Base-by-base conservation (phyloP, 2,888 invertebrate species). In the Pristionchus japonicus region DNA sequence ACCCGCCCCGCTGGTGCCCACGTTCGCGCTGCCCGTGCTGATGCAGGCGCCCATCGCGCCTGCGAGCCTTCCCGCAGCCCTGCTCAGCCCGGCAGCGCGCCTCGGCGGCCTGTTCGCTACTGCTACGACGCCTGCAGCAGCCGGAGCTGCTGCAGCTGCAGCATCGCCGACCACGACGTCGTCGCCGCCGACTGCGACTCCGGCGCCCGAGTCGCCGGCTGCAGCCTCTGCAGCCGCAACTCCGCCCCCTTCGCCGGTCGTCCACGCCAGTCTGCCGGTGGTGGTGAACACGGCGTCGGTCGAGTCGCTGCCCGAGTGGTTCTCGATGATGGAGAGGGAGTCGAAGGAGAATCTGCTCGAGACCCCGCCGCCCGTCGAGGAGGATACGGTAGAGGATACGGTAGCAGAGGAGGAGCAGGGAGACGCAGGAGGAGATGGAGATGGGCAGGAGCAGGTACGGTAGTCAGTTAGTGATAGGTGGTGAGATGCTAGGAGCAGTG, bases 151-250 rank as follows among this genome's bases (percentile, higher is more conserved):
- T 9, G 40, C 87, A 34, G 11, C 80, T 27, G 23, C 57, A 11
- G 13, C 87, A 31, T 47, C 80, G 37, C 31, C 52, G 23, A 27
- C 87, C 43, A 43, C 80, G 49, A 11, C 52, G 2, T 20, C 52
- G 20, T 37, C 52, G n/a, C 20, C 88, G 15, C 49, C 57, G 9
- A 40, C 77, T 13, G 77, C 49, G 6, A 61, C 49, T 6, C 27
- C 52, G 31, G 34, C 52, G 13, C 31, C 88, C 91, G 90, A 91
- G 15, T 31, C 52, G 91, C 95, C 97, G 27, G 47, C 87, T 70
- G 49, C 77, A 37, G 57, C 80, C 17, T 7, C 77, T 40, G 47
- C 80, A 27, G 74, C 77, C 3, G 43, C 87, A 27, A 13, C 86
- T 37, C 37, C 31, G 13, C 27, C 9, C 40, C 67, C 70, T 15